phyloP scores from a whole-genome alignment of 2,888 invertebrate species.

The Eristalis pertinax region DNA sequence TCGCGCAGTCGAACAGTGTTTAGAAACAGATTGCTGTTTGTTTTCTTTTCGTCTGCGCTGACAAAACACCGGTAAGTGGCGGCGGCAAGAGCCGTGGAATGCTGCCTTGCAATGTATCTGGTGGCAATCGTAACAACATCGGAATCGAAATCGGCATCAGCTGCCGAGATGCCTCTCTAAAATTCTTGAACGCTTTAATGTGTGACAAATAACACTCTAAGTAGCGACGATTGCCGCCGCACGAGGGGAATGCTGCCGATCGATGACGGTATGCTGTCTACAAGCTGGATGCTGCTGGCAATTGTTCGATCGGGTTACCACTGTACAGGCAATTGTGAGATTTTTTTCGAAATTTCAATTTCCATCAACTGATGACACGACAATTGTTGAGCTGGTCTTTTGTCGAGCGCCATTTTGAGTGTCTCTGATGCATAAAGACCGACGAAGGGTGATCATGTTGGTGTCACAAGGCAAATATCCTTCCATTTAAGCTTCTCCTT shows the following conservation, averaged over 20 bases:
- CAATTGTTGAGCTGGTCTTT: not conserved
- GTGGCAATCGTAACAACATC: constrained; percentile 31
- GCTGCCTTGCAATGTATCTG: not conserved
- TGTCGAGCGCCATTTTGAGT: not conserved
- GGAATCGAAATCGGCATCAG: not conserved
- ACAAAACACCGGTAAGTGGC: constrained; percentile 1
- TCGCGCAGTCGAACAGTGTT: constrained; percentile 17
- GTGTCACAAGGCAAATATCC: too few species aligned
- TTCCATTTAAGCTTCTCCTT: too few species aligned
- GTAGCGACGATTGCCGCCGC: not conserved
- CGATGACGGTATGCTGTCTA: not conserved
- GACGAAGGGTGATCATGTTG: too few species aligned
- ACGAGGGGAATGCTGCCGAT: not conserved
- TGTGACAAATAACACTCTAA: constrained; percentile 1
- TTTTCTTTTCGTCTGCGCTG: not conserved
- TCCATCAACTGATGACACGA: not conserved
- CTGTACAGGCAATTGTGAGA: not conserved
- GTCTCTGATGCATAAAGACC: too few species aligned
- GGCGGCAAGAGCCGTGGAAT: not conserved
- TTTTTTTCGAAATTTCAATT: not conserved
- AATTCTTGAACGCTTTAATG: constrained; percentile 35
- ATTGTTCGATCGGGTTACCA: not conserved
- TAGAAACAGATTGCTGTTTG: not conserved
- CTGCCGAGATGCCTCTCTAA: constrained; percentile 43
- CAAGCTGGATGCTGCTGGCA: not conserved